Evolutionary conservation across 2,113 vertebrate genomes (phyloP).

Genomic region (Sturnus vulgaris): DNA sequence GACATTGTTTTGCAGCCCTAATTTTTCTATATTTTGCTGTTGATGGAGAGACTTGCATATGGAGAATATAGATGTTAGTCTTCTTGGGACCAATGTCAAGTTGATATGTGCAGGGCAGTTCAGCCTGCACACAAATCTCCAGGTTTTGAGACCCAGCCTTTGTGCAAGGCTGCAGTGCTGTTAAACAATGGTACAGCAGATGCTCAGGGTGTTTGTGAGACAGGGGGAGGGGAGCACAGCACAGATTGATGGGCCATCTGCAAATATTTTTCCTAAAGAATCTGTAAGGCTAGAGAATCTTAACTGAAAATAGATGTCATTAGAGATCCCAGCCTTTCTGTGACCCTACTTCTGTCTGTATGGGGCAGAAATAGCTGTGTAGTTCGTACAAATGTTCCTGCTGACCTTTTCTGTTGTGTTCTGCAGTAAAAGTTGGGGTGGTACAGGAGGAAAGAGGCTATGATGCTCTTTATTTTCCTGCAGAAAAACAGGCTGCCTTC

Average conservation of each 20-base stretch:
- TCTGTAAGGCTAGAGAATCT: constrained; percentile 36
- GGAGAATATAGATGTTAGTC: not conserved
- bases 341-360: not conserved
- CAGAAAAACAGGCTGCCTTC: not conserved
- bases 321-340: constrained; percentile 42
- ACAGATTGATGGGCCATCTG: constrained; percentile 67
- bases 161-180: not conserved
- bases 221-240: constrained; percentile 32
- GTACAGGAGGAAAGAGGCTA: not conserved
- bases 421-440: not conserved
- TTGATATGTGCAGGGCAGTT: not conserved
- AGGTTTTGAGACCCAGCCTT: not conserved
- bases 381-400: not conserved
- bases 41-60: not conserved
- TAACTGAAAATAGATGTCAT: constrained; percentile 57
- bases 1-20: not conserved
- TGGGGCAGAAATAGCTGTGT: not conserved
- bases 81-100: not conserved
- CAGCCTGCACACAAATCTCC: not conserved
- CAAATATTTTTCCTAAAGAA: constrained; percentile 65
- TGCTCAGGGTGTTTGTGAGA: constrained; percentile 8
- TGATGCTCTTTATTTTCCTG: not conserved
- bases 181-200: constrained; percentile 60
- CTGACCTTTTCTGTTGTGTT: not conserved
- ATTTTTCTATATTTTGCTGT: not conserved